Percentiles rank a stretch among this genome's conserved stretches.
Evolutionary conservation across 2,797 vertebrate genomes (phyloP).

Genomic region (Halcyon smyrnensis): DNA sequence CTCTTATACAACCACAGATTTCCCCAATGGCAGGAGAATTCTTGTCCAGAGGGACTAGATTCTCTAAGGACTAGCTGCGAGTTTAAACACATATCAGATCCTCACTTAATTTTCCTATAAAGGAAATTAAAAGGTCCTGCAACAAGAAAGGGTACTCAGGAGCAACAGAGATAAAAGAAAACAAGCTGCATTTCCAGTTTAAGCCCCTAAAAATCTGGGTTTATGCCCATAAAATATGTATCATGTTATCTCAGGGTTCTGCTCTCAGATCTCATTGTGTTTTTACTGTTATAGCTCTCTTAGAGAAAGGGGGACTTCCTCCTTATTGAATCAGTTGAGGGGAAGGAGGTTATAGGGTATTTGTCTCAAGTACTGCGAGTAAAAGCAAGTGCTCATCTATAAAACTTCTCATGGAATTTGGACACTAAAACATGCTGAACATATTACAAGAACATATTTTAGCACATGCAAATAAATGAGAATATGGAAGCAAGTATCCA

Average conservation of each 20-base stretch:
- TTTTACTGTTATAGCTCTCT: neutral
- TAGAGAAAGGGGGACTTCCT: neutral
- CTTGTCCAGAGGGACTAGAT: neutral
- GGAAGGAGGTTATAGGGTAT: neutral
- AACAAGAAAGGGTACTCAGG: neutral
- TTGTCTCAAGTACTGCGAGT: neutral
- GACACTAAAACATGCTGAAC: neutral
- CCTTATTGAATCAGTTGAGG: neutral
- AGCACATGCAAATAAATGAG: fast-evolving
- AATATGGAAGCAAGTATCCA: neutral
- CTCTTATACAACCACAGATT: neutral
- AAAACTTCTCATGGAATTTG: neutral
- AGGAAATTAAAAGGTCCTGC: neutral
- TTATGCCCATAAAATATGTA: neutral
- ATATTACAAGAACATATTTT: neutral
- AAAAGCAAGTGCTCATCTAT: neutral
- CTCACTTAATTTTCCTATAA: neutral
- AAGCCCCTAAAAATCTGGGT: neutral
- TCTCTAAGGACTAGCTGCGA: neutral
- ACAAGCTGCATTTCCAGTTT: neutral
- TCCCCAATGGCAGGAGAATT: neutral
- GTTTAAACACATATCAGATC: neutral
- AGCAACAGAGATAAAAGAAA: neutral
- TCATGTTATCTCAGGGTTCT: neutral
- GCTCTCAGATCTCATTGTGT: neutral